Percentiles rank a stretch among this genome's conserved stretches.
These are phyloP conservation scores for Chymomyza amoena DNA, from an alignment of 2,888 invertebrate species.

Conservation along the genomic window DNA sequence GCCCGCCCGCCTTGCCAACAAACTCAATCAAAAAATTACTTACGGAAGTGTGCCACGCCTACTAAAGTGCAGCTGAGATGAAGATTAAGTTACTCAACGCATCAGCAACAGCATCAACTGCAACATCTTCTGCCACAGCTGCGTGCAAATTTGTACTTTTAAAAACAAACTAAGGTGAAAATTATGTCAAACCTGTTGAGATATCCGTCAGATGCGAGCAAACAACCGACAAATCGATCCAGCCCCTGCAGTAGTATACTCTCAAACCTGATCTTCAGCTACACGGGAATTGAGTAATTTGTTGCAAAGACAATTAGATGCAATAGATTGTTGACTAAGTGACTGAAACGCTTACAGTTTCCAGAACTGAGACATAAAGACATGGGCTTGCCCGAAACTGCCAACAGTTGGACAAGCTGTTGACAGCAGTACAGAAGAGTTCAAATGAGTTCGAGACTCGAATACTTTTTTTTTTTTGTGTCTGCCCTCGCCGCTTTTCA, in stretches of 20 bases:
- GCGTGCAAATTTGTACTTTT: slow-evolving; percentile 64
- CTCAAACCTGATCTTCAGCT: slow-evolving; percentile 23
- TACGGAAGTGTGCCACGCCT: slow-evolving; percentile 70
- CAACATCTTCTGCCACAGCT: slow-evolving; percentile 20
- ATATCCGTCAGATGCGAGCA: neutral
- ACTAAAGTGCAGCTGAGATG: slow-evolving; percentile 49
- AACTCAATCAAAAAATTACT: slow-evolving; percentile 57
- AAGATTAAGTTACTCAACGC: slow-evolving; percentile 59
- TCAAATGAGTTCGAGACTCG: neutral
- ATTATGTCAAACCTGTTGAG: slow-evolving; percentile 69
- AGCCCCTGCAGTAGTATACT: neutral
- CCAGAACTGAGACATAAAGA: slow-evolving; percentile 8
- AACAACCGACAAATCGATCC: neutral
- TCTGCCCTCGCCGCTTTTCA: slow-evolving; percentile 50
- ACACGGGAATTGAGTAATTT: slow-evolving; percentile 63
- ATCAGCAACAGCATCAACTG: slow-evolving; percentile 16
- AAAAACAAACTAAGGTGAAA: slow-evolving; percentile 69
- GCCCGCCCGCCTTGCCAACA: slow-evolving; percentile 39
- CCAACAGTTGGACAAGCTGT: slow-evolving; percentile 32
- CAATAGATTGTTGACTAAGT: slow-evolving; percentile 71
- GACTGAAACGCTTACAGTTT: slow-evolving; percentile 47
- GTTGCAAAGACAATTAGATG: slow-evolving; percentile 68
- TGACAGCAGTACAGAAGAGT: slow-evolving; percentile 31
- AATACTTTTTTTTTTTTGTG: slow-evolving; percentile 4
- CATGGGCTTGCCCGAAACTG: slow-evolving; percentile 15